Conservation (phyloP, 2,797 vertebrate species). For the Protosalanx chinensis region DNA sequence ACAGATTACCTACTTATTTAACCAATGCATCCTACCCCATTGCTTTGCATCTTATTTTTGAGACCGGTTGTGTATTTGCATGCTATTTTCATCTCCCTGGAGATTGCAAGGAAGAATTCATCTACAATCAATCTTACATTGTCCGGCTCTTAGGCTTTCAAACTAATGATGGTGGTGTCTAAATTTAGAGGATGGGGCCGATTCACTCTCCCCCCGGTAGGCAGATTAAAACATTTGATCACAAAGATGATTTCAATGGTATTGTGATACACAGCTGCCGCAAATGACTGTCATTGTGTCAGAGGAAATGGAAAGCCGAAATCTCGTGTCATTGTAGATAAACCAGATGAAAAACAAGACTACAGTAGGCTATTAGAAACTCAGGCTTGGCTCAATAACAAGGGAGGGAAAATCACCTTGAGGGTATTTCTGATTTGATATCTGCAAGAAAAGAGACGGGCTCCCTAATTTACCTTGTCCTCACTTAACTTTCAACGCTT, state of each 20-base stretch:
- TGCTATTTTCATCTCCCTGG: constrained; percentile 37
- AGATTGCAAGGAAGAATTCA: constrained; percentile 36
- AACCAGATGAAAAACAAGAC: constrained; percentile 21
- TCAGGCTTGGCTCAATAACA: neutral
- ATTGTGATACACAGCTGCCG: constrained; percentile 27
- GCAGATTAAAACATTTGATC: constrained; percentile 44
- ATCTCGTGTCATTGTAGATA: constrained; percentile 5
- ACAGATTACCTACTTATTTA: neutral
- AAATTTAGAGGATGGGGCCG: constrained; percentile 35
- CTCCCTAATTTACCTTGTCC: constrained; percentile 9
- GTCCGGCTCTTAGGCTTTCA: constrained; percentile 23
- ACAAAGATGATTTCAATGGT: constrained; percentile 27
- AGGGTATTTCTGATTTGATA: neutral
- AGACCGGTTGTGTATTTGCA: constrained; percentile 14
- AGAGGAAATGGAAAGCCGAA: constrained; percentile 16
- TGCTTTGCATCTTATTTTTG: constrained; percentile 14
- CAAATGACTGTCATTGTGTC: constrained; percentile 26
- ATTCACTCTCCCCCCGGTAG: constrained; percentile 12
- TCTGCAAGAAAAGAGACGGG: constrained; percentile 2
- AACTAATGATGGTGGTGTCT: constrained; percentile 38
- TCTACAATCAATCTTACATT: constrained; percentile 39
- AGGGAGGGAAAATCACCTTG: constrained; percentile 1
- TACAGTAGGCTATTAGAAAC: neutral
- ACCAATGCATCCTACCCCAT: neutral
- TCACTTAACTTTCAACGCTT: constrained; percentile 9